Base-by-base conservation (phyloP, 2,888 invertebrate species). In the Macropis europaea region DNA sequence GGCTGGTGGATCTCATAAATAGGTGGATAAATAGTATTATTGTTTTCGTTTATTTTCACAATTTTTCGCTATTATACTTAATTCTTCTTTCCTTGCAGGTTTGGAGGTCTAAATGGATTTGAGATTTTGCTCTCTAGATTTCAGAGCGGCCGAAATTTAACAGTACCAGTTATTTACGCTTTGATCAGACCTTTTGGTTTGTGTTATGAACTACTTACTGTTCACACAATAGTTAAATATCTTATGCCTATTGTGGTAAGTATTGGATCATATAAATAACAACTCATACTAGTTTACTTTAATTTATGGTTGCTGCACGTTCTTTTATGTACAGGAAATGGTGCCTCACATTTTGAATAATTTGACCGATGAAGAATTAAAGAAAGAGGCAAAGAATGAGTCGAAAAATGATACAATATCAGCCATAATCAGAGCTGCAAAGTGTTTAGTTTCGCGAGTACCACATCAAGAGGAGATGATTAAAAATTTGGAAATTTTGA, bases 1-100 rank as follows among this genome's bases (percentile, higher is more conserved):
- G 98, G 98, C 94, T 99, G 77, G 97, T 98, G 71, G 98, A 99
- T 92, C 93, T 99, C 77, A 95, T 99, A 73, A 99, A 99, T 92
- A 93, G 93, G 92, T 93, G 90, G 87, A 26, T 26, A 32, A 50
- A 36, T 45, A 28, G 22, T 38, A 34, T 2, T 19, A 28, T 4
- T 19, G 19, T 43, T 11, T 5, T 3, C 36, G 2, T 22, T 42
- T n/a, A 11, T 4, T 9, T 36, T 28, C 30, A 0, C 6, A 6
- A 19, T 17, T 26, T 47, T 13, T 42, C 32, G 7, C 32, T 2
- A 4, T 24, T 22, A 15, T 22, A 28, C 13, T 13, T 22, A 40
- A 38, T 15, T 17, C 61, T 54, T 40, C 68, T 67, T 72, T 53
- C 74, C 53, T 87, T 86, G 43, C 79, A 93, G 95, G 86, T 99